Evolutionary conservation across 2,797 vertebrate genomes (phyloP).

Genomic region (Spinus pinus): DNA sequence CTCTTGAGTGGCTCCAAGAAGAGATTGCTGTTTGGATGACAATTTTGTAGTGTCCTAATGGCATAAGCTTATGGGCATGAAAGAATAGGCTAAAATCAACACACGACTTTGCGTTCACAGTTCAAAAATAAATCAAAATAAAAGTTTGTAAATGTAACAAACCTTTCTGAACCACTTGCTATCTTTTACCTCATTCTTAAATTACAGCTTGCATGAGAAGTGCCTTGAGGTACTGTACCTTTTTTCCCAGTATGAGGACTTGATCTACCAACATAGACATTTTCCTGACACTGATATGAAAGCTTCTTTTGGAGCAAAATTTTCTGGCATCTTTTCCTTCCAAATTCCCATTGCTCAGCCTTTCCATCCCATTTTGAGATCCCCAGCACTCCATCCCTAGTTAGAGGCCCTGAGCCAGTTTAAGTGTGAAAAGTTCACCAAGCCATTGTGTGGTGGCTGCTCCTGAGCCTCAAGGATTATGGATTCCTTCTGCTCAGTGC

Average conservation of each 20-base stretch:
- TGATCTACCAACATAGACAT: not conserved
- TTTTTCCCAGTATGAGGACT: not conserved
- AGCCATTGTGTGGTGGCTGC: not conserved
- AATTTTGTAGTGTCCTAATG: not conserved
- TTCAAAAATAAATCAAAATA: not conserved
- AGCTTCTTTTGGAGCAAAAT: not conserved
- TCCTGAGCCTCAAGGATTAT: slow-evolving; percentile 3
- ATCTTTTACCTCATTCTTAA: not conserved
- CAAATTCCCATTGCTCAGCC: not conserved
- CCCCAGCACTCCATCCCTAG: not conserved
- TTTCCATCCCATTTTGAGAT: not conserved
- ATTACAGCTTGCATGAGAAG: not conserved
- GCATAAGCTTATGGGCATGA: not conserved
- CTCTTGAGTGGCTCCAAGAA: not conserved
- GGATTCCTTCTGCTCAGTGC: not conserved
- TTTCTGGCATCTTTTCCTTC: not conserved
- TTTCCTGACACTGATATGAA: not conserved
- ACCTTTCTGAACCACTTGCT: not conserved
- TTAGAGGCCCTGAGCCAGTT: not conserved
- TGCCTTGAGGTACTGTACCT: not conserved
- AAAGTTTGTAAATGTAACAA: not conserved
- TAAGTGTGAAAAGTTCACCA: not conserved
- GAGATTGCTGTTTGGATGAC: not conserved
- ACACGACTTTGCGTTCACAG: rapidly evolving
- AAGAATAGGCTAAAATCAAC: not conserved